Conservation (phyloP, 1,140 invertebrate genomes). For the Lordiphosa collinella region DNA sequence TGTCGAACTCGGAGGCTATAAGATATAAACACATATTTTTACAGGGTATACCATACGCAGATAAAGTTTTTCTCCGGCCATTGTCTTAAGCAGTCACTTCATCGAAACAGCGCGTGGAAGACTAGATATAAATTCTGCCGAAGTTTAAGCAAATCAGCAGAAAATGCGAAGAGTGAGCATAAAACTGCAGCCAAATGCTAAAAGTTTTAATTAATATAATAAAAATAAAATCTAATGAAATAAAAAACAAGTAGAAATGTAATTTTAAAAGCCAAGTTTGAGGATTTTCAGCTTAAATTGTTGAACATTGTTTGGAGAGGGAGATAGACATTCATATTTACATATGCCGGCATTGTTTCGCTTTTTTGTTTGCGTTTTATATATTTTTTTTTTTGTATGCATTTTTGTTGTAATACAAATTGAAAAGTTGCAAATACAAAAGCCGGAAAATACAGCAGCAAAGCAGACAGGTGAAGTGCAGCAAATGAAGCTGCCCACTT, state of each 20-base stretch:
- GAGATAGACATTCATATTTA: constrained; percentile 13
- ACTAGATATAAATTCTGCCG: too few species aligned
- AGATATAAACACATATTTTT: too few species aligned
- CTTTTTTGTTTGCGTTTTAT: constrained; percentile 24
- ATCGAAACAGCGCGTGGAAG: too few species aligned
- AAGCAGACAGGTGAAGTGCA: constrained; percentile 27
- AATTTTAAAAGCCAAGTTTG: not conserved
- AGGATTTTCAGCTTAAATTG: constrained; percentile 19
- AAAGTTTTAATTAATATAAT: not conserved
- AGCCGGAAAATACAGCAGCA: constrained; percentile 7
- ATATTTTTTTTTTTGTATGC: not conserved
- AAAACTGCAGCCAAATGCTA: not conserved
- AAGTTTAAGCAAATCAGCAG: too few species aligned
- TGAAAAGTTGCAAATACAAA: constrained; percentile 57
- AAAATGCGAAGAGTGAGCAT: too few species aligned
- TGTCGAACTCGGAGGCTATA: too few species aligned
- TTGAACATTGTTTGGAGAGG: not conserved
- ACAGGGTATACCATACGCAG: too few species aligned
- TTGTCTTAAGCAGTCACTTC: too few species aligned
- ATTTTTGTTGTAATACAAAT: constrained; percentile 30
- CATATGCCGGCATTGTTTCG: constrained; percentile 37
- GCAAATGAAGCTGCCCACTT: constrained; percentile 7
- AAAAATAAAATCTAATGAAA: not conserved
- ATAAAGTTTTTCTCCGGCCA: too few species aligned
- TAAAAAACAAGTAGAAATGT: not conserved